Percentiles rank a stretch among this genome's conserved stretches.
These are phyloP conservation scores for Prochilodus magdalenae DNA, from an alignment of 2,113 vertebrate species.

Conservation along the genomic window DNA sequence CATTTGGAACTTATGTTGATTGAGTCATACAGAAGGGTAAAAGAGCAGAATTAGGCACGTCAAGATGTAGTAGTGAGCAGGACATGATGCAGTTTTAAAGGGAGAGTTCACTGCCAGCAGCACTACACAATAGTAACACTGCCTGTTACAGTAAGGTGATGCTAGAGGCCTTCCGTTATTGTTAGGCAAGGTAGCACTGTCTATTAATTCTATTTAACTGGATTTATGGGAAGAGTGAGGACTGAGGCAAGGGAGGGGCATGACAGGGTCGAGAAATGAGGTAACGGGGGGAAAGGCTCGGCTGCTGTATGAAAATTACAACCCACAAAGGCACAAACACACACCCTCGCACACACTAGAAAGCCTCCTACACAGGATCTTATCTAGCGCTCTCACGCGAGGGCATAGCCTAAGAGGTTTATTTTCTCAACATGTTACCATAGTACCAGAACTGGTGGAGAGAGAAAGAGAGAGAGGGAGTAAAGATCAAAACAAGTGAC, in stretches of 20 bases:
- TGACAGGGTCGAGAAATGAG: conserved; percentile 16
- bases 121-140: too few species aligned
- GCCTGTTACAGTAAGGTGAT: not conserved
- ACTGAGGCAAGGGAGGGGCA: not conserved
- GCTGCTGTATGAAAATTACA: conserved; percentile 15
- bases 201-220: not conserved
- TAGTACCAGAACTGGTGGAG: not conserved
- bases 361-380: conserved; percentile 29
- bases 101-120: too few species aligned
- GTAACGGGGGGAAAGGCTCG: not conserved
- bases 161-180: not conserved
- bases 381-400: conserved; percentile 50
- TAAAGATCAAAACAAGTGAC: not conserved
- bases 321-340: conserved; percentile 21
- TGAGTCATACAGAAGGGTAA: too few species aligned
- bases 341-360: conserved; percentile 16
- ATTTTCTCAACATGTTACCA: conserved; percentile 40
- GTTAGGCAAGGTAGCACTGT: not conserved
- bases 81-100: too few species aligned
- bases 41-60: too few species aligned
- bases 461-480: conserved; percentile 17
- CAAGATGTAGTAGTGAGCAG: too few species aligned
- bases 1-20: too few species aligned
- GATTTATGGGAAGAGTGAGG: not conserved
- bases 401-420: conserved; percentile 26